These are phyloP conservation scores for Brachypterus glaber DNA, from an alignment of 2,888 invertebrate species.

Conservation along the genomic window DNA sequence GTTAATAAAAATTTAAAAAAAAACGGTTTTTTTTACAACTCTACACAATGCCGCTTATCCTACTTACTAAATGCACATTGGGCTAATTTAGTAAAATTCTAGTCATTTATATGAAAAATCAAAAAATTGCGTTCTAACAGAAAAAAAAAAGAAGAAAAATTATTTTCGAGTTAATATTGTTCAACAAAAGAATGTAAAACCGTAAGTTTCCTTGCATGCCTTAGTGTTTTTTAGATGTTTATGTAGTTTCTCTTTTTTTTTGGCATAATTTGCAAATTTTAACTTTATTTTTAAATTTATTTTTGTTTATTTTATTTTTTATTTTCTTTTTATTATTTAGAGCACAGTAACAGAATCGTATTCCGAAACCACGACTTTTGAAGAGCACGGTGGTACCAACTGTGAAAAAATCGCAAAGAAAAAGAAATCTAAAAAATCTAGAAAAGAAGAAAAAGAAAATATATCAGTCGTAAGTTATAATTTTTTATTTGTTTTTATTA, in stretches of 20 bases:
- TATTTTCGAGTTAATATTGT: too few species aligned
- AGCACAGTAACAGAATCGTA: conserved; percentile 37
- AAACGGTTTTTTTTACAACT: too few species aligned
- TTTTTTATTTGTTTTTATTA: conserved; percentile 15
- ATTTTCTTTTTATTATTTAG: conserved; percentile 28
- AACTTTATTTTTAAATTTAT: conserved; percentile 10
- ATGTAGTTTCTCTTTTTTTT: not conserved
- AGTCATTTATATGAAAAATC: too few species aligned
- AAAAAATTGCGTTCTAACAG: too few species aligned
- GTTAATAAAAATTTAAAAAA: too few species aligned
- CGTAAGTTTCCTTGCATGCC: conserved; percentile 12
- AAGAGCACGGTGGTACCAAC: conserved; percentile 26
- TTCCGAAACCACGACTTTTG: conserved; percentile 35
- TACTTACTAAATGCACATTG: too few species aligned
- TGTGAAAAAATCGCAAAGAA: conserved; percentile 39
- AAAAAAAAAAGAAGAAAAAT: too few species aligned
- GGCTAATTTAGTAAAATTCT: too few species aligned
- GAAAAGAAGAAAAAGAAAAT: conserved; percentile 57
- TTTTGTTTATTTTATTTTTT: conserved; percentile 8
- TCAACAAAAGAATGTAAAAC: not conserved
- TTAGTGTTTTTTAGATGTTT: conserved; percentile 1
- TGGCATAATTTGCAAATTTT: not conserved
- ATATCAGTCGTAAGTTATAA: conserved; percentile 54
- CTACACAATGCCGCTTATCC: too few species aligned
- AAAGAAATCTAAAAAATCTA: conserved; percentile 54